phyloP scores from a whole-genome alignment of 1,140 invertebrate species.

The Orussus abietinus region DNA sequence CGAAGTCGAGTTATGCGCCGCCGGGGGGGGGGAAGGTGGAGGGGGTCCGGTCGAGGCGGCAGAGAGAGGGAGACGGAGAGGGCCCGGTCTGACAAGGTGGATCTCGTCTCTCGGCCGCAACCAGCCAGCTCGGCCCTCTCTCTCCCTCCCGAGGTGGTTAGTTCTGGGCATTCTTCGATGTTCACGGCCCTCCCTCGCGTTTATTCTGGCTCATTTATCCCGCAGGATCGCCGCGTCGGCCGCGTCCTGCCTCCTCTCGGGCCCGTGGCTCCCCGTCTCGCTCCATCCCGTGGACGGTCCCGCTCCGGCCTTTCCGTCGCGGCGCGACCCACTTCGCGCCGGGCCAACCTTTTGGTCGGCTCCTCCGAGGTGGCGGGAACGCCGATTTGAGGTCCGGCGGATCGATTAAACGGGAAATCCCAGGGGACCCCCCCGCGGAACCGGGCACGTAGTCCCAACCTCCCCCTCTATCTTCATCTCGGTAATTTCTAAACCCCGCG shows the following conservation, averaged over 20 bases:
- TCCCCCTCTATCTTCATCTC: too few relatives aligned
- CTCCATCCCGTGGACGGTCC: constrained; percentile 5
- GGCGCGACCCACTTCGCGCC: too few relatives aligned
- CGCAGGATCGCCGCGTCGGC: constrained; percentile 21
- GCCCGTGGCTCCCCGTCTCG: constrained; percentile 3
- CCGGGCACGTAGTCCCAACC: too few relatives aligned
- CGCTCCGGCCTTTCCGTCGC: background rate
- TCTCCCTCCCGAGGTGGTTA: constrained; percentile 19
- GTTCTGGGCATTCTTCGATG: constrained; percentile 41
- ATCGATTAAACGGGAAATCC: too few relatives aligned
- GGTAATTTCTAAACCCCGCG: too few relatives aligned
- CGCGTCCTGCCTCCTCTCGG: background rate
- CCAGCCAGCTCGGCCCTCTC: background rate
- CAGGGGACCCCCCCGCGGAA: too few relatives aligned
- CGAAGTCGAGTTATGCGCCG: constrained; percentile 13
- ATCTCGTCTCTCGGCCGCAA: background rate
- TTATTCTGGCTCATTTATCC: constrained; percentile 50
- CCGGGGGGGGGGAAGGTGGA: constrained; percentile 6
- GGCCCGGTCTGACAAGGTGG: constrained; percentile 4
- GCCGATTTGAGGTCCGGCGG: too few relatives aligned
- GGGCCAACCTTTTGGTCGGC: too few relatives aligned
- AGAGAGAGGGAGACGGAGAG: constrained; percentile 8
- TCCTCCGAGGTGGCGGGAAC: too few relatives aligned
- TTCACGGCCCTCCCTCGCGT: constrained; percentile 40
- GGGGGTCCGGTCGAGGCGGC: constrained; percentile 1